Evolutionary conservation across 1,140 invertebrate species (phyloP).

Genomic region (Leptinotarsa defecta): DNA sequence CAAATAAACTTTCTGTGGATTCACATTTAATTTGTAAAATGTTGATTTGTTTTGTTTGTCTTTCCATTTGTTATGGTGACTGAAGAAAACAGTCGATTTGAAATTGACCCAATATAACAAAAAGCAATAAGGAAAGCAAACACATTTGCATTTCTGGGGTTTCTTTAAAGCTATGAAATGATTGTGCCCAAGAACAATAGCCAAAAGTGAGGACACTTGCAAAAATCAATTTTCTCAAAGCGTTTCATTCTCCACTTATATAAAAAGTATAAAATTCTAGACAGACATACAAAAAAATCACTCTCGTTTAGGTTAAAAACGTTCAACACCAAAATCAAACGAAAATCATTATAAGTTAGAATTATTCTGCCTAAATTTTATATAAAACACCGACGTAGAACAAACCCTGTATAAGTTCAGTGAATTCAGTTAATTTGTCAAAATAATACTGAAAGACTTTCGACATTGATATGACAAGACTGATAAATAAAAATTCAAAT

Average conservation of each 20-base stretch:
- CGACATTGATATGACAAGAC: not conserved
- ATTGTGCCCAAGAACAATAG: not conserved
- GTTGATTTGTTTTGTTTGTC: not conserved
- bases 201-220: not conserved
- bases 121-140: slow-evolving; percentile 16
- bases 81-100: not conserved
- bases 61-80: not conserved
- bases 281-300: slow-evolving; percentile 18
- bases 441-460: slow-evolving; percentile 4
- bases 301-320: not conserved
- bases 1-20: slow-evolving; percentile 1
- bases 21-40: not conserved
- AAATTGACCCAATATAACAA: slow-evolving; percentile 1
- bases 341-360: slow-evolving; percentile 9
- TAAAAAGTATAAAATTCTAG: slow-evolving; percentile 32
- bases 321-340: slow-evolving; percentile 20
- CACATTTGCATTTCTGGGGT: slow-evolving; percentile 28
- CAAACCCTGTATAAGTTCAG: slow-evolving; percentile 17
- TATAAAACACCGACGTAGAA: slow-evolving; percentile 18
- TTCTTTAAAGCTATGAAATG: slow-evolving; percentile 26
- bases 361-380: not conserved
- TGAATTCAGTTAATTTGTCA: slow-evolving; percentile 7
- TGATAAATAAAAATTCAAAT: not conserved
- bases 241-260: slow-evolving; percentile 23
- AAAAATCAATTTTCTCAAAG: slow-evolving; percentile 13